Evolutionary conservation across 2,888 invertebrate genomes (phyloP).

Genomic region (Odontothrips loti): DNA sequence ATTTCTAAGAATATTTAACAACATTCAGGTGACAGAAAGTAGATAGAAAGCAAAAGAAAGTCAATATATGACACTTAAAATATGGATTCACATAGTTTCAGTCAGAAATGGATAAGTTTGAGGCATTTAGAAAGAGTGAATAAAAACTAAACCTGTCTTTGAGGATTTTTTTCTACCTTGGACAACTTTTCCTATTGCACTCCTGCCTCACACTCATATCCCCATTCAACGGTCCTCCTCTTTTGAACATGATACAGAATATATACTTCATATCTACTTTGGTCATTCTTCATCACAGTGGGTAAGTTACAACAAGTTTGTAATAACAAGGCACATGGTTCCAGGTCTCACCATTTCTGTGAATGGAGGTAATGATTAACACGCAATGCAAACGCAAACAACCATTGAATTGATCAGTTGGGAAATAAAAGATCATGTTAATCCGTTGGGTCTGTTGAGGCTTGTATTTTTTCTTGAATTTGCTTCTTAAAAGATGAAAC

Average conservation of each 20-base stretch:
- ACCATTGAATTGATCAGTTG: neutral
- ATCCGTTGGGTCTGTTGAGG: neutral
- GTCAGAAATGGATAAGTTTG: neutral
- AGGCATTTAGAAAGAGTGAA: neutral
- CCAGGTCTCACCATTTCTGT: neutral
- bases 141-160: neutral
- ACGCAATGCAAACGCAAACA: neutral
- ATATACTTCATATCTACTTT: slow-evolving; percentile 5
- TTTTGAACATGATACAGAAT: neutral
- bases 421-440: neutral
- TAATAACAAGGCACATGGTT: neutral
- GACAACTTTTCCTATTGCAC: neutral
- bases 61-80: neutral
- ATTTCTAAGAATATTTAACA: neutral
- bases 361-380: neutral
- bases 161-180: neutral
- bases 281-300: slow-evolving; percentile 4
- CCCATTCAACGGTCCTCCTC: neutral
- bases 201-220: neutral
- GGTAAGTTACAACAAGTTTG: neutral
- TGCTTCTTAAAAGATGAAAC: slow-evolving; percentile 4
- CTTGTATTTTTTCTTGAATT: slow-evolving; percentile 6
- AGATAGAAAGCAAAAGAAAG: neutral
- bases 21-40: neutral
- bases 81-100: neutral